Evolutionary conservation across 2,797 vertebrate genomes (phyloP).

Genomic region (Leptodactylus fallax): DNA sequence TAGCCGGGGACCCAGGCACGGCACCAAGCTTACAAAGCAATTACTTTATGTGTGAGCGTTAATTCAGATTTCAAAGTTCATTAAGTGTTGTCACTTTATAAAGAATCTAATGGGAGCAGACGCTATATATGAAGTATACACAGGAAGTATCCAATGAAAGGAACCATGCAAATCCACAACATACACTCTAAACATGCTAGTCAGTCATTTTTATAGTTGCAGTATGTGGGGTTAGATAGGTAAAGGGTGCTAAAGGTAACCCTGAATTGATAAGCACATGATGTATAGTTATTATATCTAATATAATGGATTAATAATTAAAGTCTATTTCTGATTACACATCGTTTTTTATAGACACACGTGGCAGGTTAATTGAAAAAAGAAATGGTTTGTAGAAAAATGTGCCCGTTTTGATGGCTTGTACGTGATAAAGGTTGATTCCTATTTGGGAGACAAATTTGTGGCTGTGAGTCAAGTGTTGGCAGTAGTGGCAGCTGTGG

Average conservation of each 20-base stretch:
- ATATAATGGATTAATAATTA: too few species aligned
- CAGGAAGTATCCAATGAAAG: not conserved
- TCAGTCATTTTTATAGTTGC: not conserved
- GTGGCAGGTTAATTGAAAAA: too few species aligned
- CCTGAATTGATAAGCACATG: not conserved
- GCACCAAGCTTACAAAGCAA: slow-evolving; percentile 30
- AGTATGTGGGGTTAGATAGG: not conserved
- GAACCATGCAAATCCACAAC: not conserved
- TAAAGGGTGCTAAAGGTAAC: not conserved
- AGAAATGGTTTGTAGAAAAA: too few species aligned
- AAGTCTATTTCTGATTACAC: too few species aligned
- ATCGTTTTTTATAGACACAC: too few species aligned
- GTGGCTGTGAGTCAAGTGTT: too few species aligned
- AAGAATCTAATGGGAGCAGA: not conserved
- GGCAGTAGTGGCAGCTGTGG: too few species aligned
- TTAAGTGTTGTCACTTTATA: slow-evolving; percentile 11
- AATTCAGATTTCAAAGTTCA: slow-evolving; percentile 20
- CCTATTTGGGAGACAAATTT: too few species aligned
- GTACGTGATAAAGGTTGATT: too few species aligned
- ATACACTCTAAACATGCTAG: not conserved
- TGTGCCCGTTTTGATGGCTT: too few species aligned
- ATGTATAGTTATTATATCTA: not conserved
- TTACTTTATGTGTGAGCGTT: slow-evolving; percentile 41
- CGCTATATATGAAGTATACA: not conserved
- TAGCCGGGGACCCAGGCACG: slow-evolving; percentile 18